These are phyloP conservation scores for Phthorimaea operculella DNA, from an alignment of 1,140 invertebrate species.

Conservation along the genomic window DNA sequence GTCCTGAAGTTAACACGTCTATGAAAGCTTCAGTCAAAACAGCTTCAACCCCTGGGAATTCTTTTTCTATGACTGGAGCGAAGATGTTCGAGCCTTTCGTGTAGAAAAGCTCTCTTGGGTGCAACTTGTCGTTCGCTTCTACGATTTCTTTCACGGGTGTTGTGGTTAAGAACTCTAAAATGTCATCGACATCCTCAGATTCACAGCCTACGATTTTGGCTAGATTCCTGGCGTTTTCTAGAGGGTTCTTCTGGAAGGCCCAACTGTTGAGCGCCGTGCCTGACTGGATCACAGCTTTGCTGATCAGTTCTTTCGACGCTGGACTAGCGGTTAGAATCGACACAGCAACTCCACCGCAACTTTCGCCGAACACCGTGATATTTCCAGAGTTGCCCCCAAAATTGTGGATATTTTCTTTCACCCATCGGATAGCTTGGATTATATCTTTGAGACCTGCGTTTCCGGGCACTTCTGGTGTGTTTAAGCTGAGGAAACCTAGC, in stretches of 20 bases:
- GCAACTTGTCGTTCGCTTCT: constrained; percentile 27
- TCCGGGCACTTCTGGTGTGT: constrained; percentile 67
- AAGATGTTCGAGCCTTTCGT: constrained; percentile 24
- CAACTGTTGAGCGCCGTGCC: constrained; percentile 74
- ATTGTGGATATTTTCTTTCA: constrained; percentile 67
- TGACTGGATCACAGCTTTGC: constrained; percentile 73
- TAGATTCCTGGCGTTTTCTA: constrained; percentile 46
- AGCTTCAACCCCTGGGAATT: constrained; percentile 48
- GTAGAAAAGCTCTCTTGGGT: constrained; percentile 19
- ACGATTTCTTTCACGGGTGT: constrained; percentile 49
- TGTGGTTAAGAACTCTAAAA: constrained; percentile 45
- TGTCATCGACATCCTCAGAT: constrained; percentile 35
- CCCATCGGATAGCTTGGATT: constrained; percentile 71
- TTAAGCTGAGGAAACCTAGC: constrained; percentile 71
- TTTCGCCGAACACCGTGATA: constrained; percentile 70
- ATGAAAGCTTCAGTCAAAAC: constrained; percentile 42
- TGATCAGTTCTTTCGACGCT: constrained; percentile 68
- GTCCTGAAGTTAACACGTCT: constrained; percentile 44
- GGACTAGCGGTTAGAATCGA: constrained; percentile 67
- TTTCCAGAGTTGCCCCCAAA: constrained; percentile 70
- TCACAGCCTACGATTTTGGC: constrained; percentile 45
- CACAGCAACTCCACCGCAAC: constrained; percentile 63
- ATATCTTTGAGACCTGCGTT: constrained; percentile 76
- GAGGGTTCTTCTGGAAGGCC: constrained; percentile 53
- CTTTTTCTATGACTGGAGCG: constrained; percentile 46